Percentiles rank a stretch among this genome's conserved stretches.
Conservation (phyloP, 2,797 vertebrate species). For the Semaprochilodus insignis region DNA sequence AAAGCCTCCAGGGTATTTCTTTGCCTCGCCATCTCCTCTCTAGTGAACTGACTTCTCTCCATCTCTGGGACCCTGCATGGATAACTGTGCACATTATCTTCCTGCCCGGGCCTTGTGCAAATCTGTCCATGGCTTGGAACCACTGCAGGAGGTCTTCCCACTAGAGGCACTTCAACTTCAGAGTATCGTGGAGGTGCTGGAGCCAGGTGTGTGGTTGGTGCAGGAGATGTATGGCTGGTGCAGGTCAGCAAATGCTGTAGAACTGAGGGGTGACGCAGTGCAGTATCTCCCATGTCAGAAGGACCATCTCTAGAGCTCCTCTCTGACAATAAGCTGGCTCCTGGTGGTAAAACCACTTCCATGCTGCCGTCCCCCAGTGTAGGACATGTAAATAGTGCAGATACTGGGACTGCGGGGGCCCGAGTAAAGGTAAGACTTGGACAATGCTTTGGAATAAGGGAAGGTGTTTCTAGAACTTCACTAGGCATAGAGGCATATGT, state of each 20-base stretch:
- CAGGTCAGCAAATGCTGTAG: constrained; percentile 45
- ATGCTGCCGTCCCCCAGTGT: no score
- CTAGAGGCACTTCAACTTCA: background rate
- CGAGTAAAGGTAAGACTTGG: no score
- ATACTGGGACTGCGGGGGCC: no score
- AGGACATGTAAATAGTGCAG: no score
- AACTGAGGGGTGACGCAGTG: constrained; percentile 38
- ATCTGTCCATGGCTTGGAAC: background rate
- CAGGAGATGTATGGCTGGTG: background rate
- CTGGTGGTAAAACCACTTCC: no score
- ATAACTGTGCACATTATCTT: background rate
- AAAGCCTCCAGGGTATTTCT: constrained; percentile 77
- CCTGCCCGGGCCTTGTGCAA: background rate
- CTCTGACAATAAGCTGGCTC: background rate
- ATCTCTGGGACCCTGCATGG: background rate
- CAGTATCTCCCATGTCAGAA: constrained; percentile 1
- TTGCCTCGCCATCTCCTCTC: constrained; percentile 76
- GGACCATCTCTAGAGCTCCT: background rate
- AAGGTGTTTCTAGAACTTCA: no score
- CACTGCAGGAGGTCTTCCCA: background rate
- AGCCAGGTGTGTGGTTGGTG: background rate
- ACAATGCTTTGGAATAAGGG: background rate
- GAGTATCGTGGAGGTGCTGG: background rate
- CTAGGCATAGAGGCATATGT: no score
- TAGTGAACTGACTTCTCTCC: constrained; percentile 59